Percentiles rank a stretch among this genome's conserved stretches.
phyloP scores from a whole-genome alignment of 2,797 vertebrate species.

The Ciconia nigra region DNA sequence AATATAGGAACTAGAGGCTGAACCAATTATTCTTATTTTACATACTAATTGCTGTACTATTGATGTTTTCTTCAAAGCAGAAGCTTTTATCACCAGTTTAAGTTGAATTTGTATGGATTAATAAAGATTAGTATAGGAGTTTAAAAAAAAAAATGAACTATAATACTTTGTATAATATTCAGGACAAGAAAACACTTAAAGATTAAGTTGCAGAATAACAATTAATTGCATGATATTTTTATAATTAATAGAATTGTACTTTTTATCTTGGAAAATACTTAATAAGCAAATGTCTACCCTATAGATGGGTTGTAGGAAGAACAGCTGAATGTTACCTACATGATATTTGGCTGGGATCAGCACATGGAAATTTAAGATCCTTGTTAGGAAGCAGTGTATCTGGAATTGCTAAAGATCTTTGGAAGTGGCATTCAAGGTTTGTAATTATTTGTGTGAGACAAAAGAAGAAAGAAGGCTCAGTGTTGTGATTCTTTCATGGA shows the following conservation, averaged over 20 bases:
- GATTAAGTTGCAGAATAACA: neutral
- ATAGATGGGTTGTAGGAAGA: neutral
- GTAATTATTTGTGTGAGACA: neutral
- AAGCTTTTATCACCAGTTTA: neutral
- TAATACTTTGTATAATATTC: neutral
- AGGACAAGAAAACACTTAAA: neutral
- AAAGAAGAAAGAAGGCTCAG: neutral
- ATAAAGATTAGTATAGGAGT: neutral
- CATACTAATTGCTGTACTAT: neutral
- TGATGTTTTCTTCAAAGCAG: conserved; percentile 25
- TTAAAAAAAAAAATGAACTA: neutral
- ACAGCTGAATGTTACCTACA: neutral
- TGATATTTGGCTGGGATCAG: neutral
- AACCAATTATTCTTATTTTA: conserved; percentile 7
- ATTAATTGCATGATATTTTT: neutral
- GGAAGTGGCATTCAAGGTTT: neutral
- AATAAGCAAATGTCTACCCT: neutral
- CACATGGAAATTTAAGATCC: neutral
- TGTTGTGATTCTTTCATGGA: neutral
- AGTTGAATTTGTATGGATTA: conserved; percentile 23
- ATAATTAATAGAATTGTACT: neutral
- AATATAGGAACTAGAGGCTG: neutral
- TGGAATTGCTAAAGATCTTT: neutral
- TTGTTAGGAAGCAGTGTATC: neutral
- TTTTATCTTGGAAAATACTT: neutral